Base-by-base conservation (phyloP, 2,888 invertebrate genomes). In the Rhagonycha lutea region DNA sequence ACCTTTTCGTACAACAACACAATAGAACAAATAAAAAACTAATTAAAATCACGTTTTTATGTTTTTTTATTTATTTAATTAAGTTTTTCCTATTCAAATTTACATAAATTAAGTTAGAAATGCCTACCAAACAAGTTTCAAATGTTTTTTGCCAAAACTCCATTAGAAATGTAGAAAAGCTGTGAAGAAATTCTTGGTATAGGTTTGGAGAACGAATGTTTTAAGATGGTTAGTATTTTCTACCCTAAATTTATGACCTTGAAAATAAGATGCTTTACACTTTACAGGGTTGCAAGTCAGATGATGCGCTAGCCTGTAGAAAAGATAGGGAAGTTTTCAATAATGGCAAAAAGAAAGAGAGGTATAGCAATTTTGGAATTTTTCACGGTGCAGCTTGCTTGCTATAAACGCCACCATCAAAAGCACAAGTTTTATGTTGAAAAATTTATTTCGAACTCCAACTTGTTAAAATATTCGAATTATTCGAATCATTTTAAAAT, bases 211-310 rank as follows among this genome's bases (percentile, higher is more conserved):
- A 4, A 47, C 47, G 28, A 77, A 29, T 61, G 80, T 82, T 80
- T 82, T 78, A 75, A 77, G 72, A 80, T 79, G 84, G 78, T 68
- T 86, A 86, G 85, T 87, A 87, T 79, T 83, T 82, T 79, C 86
- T 84, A 86, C 87, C 87, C 87, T 86, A 84, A 82, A 82, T 81
- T 80, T 80, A 77, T 79, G 87, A 80, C 87, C 87, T 87, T 87
- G 85, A 83, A 82, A 72, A 82, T 83, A 86, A 86, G 86, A 85
- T 84, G 86, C 83, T 84, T 47, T 47, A 47, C 47, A n/a, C n/a
- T 47, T 81, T 80, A 81, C 84, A 79, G 86, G 86, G 86, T 84
- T 84, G 85, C 83, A 84, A 84, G 74, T 74, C 72, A 73, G 78
- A 75, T 78, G 75, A 79, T 76, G 80, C 74, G 77, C 78, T 78